phyloP scores from a whole-genome alignment of 1,140 invertebrate species.

The Drosophila willistoni region DNA sequence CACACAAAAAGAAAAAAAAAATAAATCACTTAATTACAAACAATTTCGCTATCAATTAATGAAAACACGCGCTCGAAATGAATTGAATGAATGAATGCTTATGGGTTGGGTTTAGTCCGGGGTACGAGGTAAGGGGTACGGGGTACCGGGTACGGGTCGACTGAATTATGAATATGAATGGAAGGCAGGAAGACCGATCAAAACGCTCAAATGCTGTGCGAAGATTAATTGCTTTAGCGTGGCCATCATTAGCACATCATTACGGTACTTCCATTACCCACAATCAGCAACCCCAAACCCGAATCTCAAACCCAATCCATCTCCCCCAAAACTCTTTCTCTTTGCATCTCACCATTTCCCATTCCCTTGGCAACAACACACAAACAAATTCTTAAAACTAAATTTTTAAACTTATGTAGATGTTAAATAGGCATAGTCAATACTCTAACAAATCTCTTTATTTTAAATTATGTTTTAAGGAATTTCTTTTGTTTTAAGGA shows the following conservation, averaged over 20 bases:
- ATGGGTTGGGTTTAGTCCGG: background rate
- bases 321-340: background rate
- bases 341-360: background rate
- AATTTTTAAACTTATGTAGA: too few relatives aligned
- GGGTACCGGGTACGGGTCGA: too few relatives aligned
- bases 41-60: conserved; percentile 79
- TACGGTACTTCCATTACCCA: conserved; percentile 39
- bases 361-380: background rate
- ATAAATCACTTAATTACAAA: conserved; percentile 68
- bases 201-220: conserved; percentile 28
- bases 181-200: conserved; percentile 27
- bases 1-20: conserved; percentile 18
- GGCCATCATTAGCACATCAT: conserved; percentile 76
- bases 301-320: background rate
- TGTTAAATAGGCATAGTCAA: too few relatives aligned
- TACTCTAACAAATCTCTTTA: too few relatives aligned
- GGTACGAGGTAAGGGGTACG: too few relatives aligned
- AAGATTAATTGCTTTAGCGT: conserved; percentile 69
- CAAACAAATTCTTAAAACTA: too few relatives aligned
- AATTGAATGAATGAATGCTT: conserved; percentile 52
- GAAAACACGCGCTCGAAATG: conserved; percentile 46
- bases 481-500: too few relatives aligned
- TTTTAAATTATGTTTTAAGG: too few relatives aligned
- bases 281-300: background rate
- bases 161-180: conserved; percentile 27